Base-by-base conservation (phyloP, 2,888 invertebrate species). In the Dromius quadrimaculatus region DNA sequence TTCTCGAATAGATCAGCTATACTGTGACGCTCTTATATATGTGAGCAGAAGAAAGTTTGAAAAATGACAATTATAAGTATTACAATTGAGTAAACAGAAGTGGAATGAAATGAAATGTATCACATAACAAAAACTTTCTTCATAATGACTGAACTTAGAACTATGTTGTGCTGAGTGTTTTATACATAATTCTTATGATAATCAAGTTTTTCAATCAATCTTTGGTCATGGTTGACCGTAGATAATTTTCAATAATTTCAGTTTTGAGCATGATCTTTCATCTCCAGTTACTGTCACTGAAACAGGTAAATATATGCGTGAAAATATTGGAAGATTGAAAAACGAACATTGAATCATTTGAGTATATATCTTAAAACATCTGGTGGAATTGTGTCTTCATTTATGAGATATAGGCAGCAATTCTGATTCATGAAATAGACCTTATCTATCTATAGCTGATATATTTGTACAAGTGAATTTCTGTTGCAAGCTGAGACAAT, bases 401-500 rank as follows among this genome's bases (percentile, higher is more conserved):
- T 72, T 72, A 65, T 68, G 57, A 47, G 72, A 68, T 74, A 73
- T 66, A 71, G 63, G 54, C 68, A 72, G 73, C 72, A 73, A 72
- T 23, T 72, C 64, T 57, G 73, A 54, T 71, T 73, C 74, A 71
- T 73, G 72, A 71, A 66, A 71, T 70, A 73, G 72, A 72, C 73
- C 73, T 72, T 73, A 68, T 68, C 71, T 71, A 65, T 72, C 65
- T 73, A 73, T 74, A 61, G 72, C 73, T 59, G 57, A 57, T 4
- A 32, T 32, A 36, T 59, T 59, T 34, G 34, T 20, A 36, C 19
- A n/a, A 17, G 19, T 9, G 4, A 59, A 17, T 34, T 59, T 59
- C 19, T 15, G 1, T 36, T 36, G 20, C 17, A 36, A 36, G 4
- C 36, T 36, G 36, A 45, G 17, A 45, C 19, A 36, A 20, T 36